Evolutionary conservation across 2,797 vertebrate species (phyloP), one percentile per base, ranked within the genome.

Genomic region (Anguilla pacifica): DNA sequence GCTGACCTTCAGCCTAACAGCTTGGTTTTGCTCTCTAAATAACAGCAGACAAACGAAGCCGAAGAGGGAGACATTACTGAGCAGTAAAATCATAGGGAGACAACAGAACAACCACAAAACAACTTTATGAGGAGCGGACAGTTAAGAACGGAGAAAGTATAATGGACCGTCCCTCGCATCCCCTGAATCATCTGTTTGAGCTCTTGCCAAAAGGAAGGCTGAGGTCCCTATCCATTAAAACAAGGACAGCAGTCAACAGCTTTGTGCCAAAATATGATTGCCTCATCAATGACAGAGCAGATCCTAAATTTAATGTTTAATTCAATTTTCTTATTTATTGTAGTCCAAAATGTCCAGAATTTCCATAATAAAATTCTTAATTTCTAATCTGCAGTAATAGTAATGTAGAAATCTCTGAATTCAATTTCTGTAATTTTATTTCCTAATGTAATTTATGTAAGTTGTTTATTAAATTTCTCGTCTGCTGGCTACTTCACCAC

Each of bases 401-500:
- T n/a, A 25, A 64, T 25, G 25, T 64, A 64, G 61, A 1, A 67
- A 67, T 67, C 61, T 67, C 61, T n/a, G 61, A 67, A n/a, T 67
- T 25, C 9, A 67, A 67, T n/a, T n/a, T 67, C 61, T 25, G 61
- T 67, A n/a, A 6, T 67, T 67, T 25, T 67, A 9, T n/a, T n/a
- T 67, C 61, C 6, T n/a, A 67, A 67, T n/a, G 61, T 67, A n/a
- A n/a, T 67, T 67, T 67, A 67, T 67, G 61, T 67, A 67, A 67
- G 22, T 28, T 67, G 22, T 67, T 28, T 7, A 61, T 61, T 61
- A 19, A 67, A 67, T 67, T 67, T 67, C 61, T 67, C n/a, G 61
- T 25, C 7, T 67, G 61, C 22, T n/a, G 22, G 61, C 61, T 67
- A 67, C 22, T n/a, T 67, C n/a, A n/a, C 61, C 61, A 6, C 3